Conservation (phyloP, 2,888 invertebrate genomes). For the Panopea generosa region DNA sequence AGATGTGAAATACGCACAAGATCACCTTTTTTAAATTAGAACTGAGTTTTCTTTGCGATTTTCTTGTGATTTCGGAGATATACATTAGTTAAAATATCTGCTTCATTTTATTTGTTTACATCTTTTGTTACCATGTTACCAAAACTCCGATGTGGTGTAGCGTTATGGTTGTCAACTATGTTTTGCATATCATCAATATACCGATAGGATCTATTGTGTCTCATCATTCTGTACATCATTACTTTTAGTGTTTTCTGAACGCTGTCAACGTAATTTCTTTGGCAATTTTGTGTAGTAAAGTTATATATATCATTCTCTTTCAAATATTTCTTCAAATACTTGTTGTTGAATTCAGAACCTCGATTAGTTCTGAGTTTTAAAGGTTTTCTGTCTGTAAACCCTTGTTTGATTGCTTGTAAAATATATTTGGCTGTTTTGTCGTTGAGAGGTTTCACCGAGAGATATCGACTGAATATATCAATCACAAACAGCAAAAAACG, state of each 20-base stretch:
- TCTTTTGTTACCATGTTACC: constrained; percentile 13
- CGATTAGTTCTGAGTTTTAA: constrained; percentile 39
- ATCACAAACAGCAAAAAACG: constrained; percentile 37
- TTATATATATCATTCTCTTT: constrained; percentile 6
- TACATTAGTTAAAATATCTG: constrained; percentile 24
- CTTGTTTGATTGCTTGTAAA: constrained; percentile 39
- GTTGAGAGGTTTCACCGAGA: constrained; percentile 32
- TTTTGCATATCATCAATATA: constrained; percentile 27
- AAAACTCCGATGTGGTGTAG: constrained; percentile 22
- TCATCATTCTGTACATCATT: constrained; percentile 15
- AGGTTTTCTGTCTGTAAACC: constrained; percentile 18
- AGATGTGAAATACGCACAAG: neutral
- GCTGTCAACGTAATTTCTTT: constrained; percentile 20
- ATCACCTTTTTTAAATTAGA: too few relatives aligned
- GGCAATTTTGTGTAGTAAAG: constrained; percentile 25
- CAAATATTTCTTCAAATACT: constrained; percentile 33
- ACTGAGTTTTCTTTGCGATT: neutral
- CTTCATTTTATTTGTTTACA: constrained; percentile 18
- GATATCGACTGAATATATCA: constrained; percentile 32
- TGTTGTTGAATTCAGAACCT: constrained; percentile 32
- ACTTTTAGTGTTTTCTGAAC: constrained; percentile 13
- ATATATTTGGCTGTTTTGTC: constrained; percentile 40
- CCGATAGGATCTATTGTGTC: constrained; percentile 19
- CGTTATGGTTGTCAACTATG: constrained; percentile 23
- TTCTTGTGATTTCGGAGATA: constrained; percentile 15